phyloP scores from a whole-genome alignment of 2,113 vertebrate genomes.

The Chloebia gouldiae region DNA sequence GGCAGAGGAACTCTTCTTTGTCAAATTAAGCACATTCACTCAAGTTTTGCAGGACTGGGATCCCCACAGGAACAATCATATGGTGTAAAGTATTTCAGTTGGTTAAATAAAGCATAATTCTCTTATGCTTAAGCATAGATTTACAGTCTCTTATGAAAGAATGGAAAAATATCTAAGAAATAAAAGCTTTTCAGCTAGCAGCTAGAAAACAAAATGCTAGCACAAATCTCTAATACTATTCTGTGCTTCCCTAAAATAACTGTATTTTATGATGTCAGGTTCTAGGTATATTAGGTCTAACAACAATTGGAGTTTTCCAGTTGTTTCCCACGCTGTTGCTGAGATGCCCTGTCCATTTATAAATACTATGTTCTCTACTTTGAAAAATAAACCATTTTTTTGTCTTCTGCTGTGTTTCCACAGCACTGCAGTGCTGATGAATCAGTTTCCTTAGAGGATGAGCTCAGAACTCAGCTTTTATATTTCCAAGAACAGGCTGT shows the following conservation, averaged over 20 bases:
- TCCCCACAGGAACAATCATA: not conserved
- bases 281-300: not conserved
- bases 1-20: not conserved
- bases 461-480: not conserved
- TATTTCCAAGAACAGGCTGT: not conserved
- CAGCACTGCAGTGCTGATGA: not conserved
- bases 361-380: not conserved
- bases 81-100: not conserved
- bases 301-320: not conserved
- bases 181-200: not conserved
- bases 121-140: not conserved
- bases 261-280: not conserved
- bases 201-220: not conserved
- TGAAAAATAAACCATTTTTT: not conserved
- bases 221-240: not conserved
- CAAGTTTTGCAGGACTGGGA: not conserved
- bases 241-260: not conserved
- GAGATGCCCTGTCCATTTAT: not conserved
- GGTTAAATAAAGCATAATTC: not conserved
- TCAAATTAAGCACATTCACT: not conserved
- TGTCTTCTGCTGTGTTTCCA: not conserved
- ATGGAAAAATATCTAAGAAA: not conserved
- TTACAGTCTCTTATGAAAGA: not conserved
- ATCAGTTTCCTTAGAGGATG: not conserved
- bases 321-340: not conserved